phyloP scores from a whole-genome alignment of 1,140 invertebrate species.

The Drosophila kurseongensis region DNA sequence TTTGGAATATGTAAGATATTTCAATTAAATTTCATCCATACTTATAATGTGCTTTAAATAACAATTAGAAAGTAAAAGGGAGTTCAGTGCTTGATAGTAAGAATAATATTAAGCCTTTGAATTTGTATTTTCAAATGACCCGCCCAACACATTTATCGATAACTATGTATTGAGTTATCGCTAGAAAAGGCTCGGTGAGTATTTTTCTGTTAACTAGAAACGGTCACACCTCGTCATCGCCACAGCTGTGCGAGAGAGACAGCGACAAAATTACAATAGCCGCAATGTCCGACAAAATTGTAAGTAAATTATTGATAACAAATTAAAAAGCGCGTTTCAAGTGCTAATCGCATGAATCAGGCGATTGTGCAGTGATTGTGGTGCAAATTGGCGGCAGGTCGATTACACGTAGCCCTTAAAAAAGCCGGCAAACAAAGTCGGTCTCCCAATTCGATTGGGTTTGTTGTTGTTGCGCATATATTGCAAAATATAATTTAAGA shows the following conservation, averaged over 20 bases:
- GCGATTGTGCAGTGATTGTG: not conserved
- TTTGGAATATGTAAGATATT: no score
- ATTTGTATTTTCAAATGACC: not conserved
- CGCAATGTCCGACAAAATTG: constrained; percentile 71
- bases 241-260: constrained; percentile 32
- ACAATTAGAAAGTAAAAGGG: no score
- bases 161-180: not conserved
- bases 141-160: not conserved
- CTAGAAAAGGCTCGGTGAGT: not conserved
- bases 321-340: not conserved
- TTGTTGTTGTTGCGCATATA: constrained; percentile 31
- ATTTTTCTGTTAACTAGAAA: not conserved
- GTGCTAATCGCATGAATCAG: not conserved
- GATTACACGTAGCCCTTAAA: not conserved
- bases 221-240: constrained; percentile 1
- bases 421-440: constrained; percentile 46
- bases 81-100: no score
- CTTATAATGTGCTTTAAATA: no score
- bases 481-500: constrained; percentile 22
- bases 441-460: constrained; percentile 4
- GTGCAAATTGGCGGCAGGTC: not conserved
- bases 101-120: no score
- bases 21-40: no score
- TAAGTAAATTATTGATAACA: constrained; percentile 64
- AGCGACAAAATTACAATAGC: constrained; percentile 51